These are phyloP conservation scores for Smutsia gigantea DNA, from an alignment of 2,797 vertebrate species.

Conservation along the genomic window DNA sequence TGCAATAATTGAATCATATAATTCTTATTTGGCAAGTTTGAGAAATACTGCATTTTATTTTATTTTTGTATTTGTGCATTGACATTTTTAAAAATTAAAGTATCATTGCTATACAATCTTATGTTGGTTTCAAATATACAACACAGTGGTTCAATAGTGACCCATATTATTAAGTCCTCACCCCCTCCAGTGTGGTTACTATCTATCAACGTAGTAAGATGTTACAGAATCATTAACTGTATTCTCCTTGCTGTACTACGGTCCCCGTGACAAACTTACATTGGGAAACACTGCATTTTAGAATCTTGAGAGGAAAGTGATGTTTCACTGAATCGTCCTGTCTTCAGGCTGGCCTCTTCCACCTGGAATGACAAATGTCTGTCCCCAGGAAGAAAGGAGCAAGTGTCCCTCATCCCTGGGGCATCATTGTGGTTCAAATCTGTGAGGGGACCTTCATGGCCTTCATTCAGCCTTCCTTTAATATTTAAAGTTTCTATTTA, in stretches of 20 bases:
- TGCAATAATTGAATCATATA: neutral
- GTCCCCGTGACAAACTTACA: no score
- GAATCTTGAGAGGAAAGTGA: constrained; percentile 15
- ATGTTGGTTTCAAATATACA: no score
- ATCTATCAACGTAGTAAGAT: no score
- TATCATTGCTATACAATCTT: no score
- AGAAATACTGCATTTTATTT: neutral
- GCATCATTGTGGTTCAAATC: neutral
- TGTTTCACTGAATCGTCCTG: neutral
- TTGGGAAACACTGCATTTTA: neutral
- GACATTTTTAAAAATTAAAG: no score
- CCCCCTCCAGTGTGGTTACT: no score
- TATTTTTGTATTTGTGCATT: no score
- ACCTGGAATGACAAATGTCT: neutral
- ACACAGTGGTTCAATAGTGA: no score
- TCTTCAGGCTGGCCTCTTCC: neutral
- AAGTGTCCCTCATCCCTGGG: neutral
- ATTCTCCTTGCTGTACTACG: no score
- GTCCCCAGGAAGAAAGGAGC: neutral
- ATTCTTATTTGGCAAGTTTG: neutral
- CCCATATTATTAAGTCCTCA: no score
- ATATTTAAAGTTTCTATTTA: neutral
- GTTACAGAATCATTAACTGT: no score
- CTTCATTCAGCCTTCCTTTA: neutral
- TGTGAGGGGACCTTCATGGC: neutral